phyloP scores from a whole-genome alignment of 2,888 invertebrate genomes.

The Lasioglossum marginatum region DNA sequence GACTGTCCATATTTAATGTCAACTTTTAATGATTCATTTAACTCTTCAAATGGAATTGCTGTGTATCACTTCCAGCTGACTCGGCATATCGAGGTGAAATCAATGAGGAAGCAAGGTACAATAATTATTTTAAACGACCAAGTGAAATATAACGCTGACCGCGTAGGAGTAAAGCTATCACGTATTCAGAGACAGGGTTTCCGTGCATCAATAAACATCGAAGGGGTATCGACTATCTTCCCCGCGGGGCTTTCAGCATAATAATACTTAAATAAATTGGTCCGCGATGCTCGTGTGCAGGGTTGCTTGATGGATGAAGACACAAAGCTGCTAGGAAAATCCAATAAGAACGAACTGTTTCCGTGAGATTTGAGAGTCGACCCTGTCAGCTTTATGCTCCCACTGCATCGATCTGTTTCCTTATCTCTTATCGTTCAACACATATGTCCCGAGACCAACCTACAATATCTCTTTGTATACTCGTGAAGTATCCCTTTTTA shows the following conservation, averaged over 20 bases:
- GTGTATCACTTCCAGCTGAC: no score
- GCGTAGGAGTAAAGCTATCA: not conserved
- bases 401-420: constrained; percentile 61
- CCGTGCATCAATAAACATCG: not conserved
- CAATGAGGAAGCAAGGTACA: not conserved
- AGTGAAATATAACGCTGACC: not conserved
- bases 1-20: no score
- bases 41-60: no score
- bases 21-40: no score
- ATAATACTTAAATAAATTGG: constrained; percentile 60
- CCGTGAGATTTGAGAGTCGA: constrained; percentile 44
- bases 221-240: not conserved
- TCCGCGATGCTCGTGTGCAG: not conserved
- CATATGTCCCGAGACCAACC: constrained; percentile 37
- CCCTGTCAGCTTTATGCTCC: constrained; percentile 27
- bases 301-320: constrained; percentile 59
- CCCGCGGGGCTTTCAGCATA: constrained; percentile 9
- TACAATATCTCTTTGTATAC: not conserved
- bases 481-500: not conserved
- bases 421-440: constrained; percentile 59
- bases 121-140: not conserved
- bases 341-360: constrained; percentile 60
- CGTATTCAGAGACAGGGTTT: not conserved
- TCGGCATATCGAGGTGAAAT: not conserved
- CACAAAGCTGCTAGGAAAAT: constrained; percentile 41